phyloP scores from a whole-genome alignment of 1,140 invertebrate genomes.

The Laodelphax striatellus region DNA sequence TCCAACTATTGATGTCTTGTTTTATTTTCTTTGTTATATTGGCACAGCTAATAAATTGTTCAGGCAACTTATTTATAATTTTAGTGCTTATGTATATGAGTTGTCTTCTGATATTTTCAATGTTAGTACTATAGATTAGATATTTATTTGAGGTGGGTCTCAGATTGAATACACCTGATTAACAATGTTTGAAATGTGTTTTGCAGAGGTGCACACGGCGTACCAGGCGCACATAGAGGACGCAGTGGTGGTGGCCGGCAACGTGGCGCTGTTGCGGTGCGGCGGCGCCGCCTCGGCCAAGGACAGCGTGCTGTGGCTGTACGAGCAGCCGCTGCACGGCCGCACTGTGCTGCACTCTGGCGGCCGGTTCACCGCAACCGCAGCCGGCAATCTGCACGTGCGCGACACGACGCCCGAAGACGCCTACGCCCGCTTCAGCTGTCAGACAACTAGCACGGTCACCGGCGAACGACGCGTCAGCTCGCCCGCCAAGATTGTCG shows the following conservation, averaged over 20 bases:
- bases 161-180: too few relatives aligned
- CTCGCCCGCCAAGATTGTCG: slow-evolving; percentile 49
- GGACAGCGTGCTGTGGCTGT: slow-evolving; percentile 27
- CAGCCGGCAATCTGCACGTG: slow-evolving; percentile 58
- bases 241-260: slow-evolving; percentile 34
- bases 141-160: too few relatives aligned
- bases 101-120: too few relatives aligned
- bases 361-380: slow-evolving; percentile 35
- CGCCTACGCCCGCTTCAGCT: slow-evolving; percentile 52
- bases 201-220: slow-evolving; percentile 30
- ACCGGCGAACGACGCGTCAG: slow-evolving; percentile 59
- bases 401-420: slow-evolving; percentile 52
- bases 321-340: slow-evolving; percentile 21
- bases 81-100: too few relatives aligned
- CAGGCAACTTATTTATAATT: too few relatives aligned
- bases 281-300: slow-evolving; percentile 31
- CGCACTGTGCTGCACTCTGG: slow-evolving; percentile 16
- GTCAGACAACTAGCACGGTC: slow-evolving; percentile 56
- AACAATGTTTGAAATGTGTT: too few relatives aligned
- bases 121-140: too few relatives aligned
- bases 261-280: slow-evolving; percentile 38
- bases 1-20: too few relatives aligned
- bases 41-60: too few relatives aligned
- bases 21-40: too few relatives aligned
- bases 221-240: slow-evolving; percentile 34